Evolutionary conservation across 1,140 invertebrate species (phyloP).

Genomic region (Carposina sasakii): DNA sequence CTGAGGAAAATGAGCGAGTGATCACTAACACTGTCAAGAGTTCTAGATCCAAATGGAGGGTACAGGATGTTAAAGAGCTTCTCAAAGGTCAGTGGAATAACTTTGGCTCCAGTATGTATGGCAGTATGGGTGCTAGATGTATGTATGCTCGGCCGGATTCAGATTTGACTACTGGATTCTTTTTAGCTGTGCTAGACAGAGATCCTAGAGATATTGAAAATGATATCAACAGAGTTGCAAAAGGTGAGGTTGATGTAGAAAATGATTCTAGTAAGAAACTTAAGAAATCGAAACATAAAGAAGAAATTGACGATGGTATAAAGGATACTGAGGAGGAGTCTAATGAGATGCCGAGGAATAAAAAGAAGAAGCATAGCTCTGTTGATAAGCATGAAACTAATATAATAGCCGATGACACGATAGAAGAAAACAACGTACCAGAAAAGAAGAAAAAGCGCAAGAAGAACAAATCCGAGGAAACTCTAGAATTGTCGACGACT

Average conservation of each 20-base stretch:
- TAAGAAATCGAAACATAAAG: constrained; percentile 11
- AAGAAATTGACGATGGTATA: constrained; percentile 3
- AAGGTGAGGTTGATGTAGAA: constrained; percentile 1
- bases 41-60: constrained; percentile 75
- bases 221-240: neutral
- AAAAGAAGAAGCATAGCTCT: no score
- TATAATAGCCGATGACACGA: no score
- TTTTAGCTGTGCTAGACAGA: constrained; percentile 90
- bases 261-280: constrained; percentile 17
- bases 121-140: constrained; percentile 79
- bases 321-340: neutral
- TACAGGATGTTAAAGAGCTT: constrained; percentile 75
- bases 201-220: constrained; percentile 49
- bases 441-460: no score
- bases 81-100: constrained; percentile 79
- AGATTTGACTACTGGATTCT: constrained; percentile 94
- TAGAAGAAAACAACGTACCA: no score
- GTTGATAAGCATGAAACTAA: no score
- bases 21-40: constrained; percentile 77
- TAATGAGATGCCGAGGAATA: no score
- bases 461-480: no score
- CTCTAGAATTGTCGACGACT: no score
- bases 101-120: constrained; percentile 77
- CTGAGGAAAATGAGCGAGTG: constrained; percentile 95
- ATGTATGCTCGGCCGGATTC: constrained; percentile 82